Evolutionary conservation across 2,797 vertebrate genomes (phyloP), one percentile per base, ranked within the genome.

Genomic region (Acanthiza pusilla): DNA sequence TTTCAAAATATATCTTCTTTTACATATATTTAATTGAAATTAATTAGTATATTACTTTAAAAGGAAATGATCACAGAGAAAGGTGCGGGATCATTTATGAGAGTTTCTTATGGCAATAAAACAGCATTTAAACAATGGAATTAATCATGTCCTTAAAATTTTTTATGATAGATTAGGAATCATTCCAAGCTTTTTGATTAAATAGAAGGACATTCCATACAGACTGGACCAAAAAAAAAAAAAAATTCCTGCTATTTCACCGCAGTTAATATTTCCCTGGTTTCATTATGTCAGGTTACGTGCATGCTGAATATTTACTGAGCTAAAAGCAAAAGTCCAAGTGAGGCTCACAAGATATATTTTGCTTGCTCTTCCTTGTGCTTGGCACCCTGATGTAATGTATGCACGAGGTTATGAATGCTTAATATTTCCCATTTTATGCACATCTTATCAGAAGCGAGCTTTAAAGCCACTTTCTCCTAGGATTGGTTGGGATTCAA

Each of bases 1-100:
- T 98, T 97, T 97, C 97, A 98, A 98, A 98, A 97, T 98, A 97
- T 92, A 97, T 98, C 98, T 98, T 98, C 97, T 97, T 98, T 98
- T 98, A 98, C 97, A 98, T 98, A 98, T 96, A 97, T 98, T 98
- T 98, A 98, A 98, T 98, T 98, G 97, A 98, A 98, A 98, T 98
- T 98, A 98, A 98, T 98, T 98, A 97, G 94, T 97, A 81, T 97
- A 97, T 97, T 97, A 97, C 97, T 97, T 98, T 97, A 95, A 96
- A 97, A 98, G 96, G 95, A 98, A 98, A 97, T 97, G 77, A 97
- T 98, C 95, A 91, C 78, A 76, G 85, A 87, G 91, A 93, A 97
- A 97, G 97, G 94, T 97, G 93, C 82, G 78, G 88, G 95, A 97
- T 97, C 97, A 95, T 98, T 98, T 97, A 97, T 96, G 96, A 94